Evolutionary conservation across 2,113 vertebrate species (phyloP), one percentile per base, ranked within the genome.

Genomic region (Narcine bancroftii): DNA sequence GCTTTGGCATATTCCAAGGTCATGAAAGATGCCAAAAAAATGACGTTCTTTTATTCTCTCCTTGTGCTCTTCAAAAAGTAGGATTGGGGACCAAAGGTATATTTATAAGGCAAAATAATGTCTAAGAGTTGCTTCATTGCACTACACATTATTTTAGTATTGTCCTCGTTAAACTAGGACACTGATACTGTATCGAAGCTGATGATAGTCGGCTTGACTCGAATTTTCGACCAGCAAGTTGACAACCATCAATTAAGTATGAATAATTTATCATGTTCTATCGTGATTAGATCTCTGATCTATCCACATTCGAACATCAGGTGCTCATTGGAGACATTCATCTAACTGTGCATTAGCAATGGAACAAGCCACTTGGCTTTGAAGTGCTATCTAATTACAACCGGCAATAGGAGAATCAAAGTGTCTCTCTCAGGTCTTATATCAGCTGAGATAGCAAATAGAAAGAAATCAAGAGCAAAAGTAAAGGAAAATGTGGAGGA

Each of bases 211-310:
- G 15, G 50, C 29, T 15, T 53, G n/a, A 29, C 56, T n/a, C 81
- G 9, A 50, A 85, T 17, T 29, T 85, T 36, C 10, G 56, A 36
- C 50, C 50, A 36, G 29, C 50, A n/a, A n/a, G 50, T n/a, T 33
- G 45, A n/a, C 79, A 83, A 83, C 47, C 53, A 33, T 56, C 56
- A 21, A 85, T 60, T 56, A 85, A 56, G 53, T 56, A 36, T 85
- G 81, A 85, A 85, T 85, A 85, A 85, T 85, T 85, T 85, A 60
- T n/a, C 56, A n/a, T 26, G 29, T 53, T 53, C 29, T 33, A 53
- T 36, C 29, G 9, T 17, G 53, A 85, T 85, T 33, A 85, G 81
- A 56, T 56, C 13, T 2, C n/a, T 33, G 11, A 15, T 60, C 13
- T 33, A 85, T 56, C 50, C 50, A 17, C 50, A n/a, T 85, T 85